Evolutionary conservation across 2,888 invertebrate species (phyloP).

Genomic region (Parnassius glacialis): DNA sequence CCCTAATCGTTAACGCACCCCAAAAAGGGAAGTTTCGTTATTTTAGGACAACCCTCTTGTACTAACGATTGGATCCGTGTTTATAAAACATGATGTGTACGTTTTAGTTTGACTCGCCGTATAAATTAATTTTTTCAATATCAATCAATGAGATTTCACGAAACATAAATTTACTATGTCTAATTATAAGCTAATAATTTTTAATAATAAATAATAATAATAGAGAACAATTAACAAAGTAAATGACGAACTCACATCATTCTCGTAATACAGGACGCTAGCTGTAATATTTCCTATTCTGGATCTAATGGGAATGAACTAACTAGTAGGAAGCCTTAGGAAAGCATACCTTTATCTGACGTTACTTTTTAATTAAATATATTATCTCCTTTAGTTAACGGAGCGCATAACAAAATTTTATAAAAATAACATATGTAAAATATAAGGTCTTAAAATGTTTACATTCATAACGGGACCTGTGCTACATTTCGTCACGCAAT

Average conservation of each 20-base stretch:
- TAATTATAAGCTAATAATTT: not conserved
- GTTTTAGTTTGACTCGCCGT: conserved; percentile 6
- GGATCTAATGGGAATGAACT: not conserved
- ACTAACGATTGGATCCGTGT: conserved; percentile 15
- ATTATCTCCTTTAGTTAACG: conserved; percentile 1
- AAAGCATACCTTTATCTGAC: not conserved
- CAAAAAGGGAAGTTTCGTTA: conserved; percentile 61
- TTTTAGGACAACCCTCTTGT: conserved; percentile 48
- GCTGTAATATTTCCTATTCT: not conserved
- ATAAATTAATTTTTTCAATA: not conserved
- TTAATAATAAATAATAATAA: not conserved
- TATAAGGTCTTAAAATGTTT: conserved; percentile 14
- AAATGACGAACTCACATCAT: no score
- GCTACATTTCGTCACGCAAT: conserved; percentile 19
- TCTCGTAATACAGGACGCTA: not conserved
- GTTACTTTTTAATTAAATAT: not conserved
- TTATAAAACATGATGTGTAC: conserved; percentile 18
- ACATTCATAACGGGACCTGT: conserved; percentile 21
- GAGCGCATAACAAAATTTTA: conserved; percentile 4
- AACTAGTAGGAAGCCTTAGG: not conserved
- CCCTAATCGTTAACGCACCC: conserved; percentile 73
- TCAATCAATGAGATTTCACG: not conserved
- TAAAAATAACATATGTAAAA: conserved; percentile 7
- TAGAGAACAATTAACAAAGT: not conserved
- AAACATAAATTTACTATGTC: not conserved